Conservation (phyloP, 2,113 vertebrate species). For the Himantopus leucocephalus region DNA sequence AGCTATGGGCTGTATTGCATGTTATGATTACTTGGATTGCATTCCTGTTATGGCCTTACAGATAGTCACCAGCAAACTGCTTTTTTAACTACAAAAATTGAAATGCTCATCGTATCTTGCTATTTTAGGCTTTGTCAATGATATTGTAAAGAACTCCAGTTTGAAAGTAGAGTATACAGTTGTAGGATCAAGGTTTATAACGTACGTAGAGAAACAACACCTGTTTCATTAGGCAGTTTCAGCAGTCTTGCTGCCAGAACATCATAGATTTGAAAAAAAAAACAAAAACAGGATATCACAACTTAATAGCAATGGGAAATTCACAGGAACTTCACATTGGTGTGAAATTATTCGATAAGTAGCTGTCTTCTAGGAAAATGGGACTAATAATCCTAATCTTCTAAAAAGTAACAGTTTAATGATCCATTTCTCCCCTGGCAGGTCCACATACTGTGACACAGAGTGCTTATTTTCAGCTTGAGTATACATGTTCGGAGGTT, state of each 20-base stretch:
- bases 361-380: background rate
- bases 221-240: background rate
- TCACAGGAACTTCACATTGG: background rate
- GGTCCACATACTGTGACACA: background rate
- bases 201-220: background rate
- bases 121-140: background rate
- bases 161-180: background rate
- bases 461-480: background rate
- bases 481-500: background rate
- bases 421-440: rapidly evolving
- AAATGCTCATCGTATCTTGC: background rate
- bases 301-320: background rate
- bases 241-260: background rate
- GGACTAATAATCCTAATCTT: background rate
- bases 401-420: background rate
- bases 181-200: background rate
- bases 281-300: background rate
- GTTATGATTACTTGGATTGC: background rate
- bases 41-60: background rate
- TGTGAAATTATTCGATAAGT: background rate
- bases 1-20: too few species aligned
- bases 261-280: background rate
- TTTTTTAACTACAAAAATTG: background rate
- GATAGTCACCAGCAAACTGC: background rate
- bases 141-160: background rate